Conservation (phyloP, 2,113 vertebrate genomes). For the Oreochromis spilurus region DNA sequence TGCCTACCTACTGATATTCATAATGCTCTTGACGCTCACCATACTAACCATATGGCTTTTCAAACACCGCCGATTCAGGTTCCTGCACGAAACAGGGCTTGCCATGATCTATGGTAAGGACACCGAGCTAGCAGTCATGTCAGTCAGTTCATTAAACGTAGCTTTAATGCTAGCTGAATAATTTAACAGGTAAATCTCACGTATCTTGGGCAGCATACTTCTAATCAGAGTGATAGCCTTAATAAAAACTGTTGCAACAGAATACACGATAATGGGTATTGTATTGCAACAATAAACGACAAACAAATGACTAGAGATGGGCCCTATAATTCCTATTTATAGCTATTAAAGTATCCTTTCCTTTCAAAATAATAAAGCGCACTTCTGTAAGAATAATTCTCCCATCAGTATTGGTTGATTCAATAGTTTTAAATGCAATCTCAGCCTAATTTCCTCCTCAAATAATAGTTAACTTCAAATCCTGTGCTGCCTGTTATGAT, state of each 20-base stretch:
- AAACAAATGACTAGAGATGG: neutral
- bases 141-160: neutral
- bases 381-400: neutral
- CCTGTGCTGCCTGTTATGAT: neutral
- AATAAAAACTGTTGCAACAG: fast-evolving
- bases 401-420: neutral
- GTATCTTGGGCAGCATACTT: neutral
- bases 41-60: conserved; percentile 86
- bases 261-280: neutral
- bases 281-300: neutral
- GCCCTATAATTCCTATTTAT: neutral
- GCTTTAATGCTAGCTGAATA: conserved; percentile 1
- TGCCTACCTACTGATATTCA: conserved; percentile 84
- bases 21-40: conserved; percentile 81
- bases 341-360: neutral
- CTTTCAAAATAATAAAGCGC: neutral
- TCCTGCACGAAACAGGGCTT: conserved; percentile 84
- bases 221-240: neutral
- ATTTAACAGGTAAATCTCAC: neutral
- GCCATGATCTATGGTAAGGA: conserved; percentile 87
- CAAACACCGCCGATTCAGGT: conserved; percentile 83
- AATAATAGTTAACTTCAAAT: neutral
- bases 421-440: neutral
- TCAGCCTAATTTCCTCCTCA: neutral
- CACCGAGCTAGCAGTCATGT: neutral